phyloP scores from a whole-genome alignment of 30 jellyfish, hydroid and myxozoan species.

The Hydractinia symbiolongicarpus region DNA sequence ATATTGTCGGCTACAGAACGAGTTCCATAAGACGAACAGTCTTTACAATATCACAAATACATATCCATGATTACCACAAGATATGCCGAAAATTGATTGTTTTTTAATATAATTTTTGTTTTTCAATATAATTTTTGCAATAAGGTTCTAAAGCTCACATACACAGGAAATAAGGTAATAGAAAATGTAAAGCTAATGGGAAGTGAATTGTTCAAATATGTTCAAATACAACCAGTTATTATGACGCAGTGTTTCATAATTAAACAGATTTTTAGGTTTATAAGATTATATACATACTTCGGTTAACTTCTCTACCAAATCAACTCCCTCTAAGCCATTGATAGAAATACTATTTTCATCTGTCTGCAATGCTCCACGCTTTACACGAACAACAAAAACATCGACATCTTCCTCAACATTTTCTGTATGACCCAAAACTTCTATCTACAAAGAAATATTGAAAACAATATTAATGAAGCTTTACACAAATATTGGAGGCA shows the following conservation, averaged over 20 bases:
- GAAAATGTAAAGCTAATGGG: no score
- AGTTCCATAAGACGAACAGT: slow-evolving; percentile 2
- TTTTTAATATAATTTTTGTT: no score
- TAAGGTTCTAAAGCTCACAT: no score
- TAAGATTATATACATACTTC: not conserved
- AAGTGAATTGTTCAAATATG: no score
- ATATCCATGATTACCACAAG: no score
- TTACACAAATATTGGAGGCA: not conserved
- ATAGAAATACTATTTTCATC: slow-evolving; percentile 10
- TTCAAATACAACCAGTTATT: no score
- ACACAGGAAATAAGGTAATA: no score
- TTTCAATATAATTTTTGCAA: no score
- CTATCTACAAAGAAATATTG: slow-evolving; percentile 12
- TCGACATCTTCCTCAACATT: slow-evolving; percentile 3
- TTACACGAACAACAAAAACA: not conserved
- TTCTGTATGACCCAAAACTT: slow-evolving; percentile 5
- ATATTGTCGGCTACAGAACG: not conserved
- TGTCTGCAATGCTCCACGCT: not conserved
- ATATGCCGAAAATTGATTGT: no score
- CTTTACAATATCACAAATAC: no score
- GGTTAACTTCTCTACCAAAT: not conserved
- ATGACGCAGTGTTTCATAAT: no score
- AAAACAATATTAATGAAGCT: not conserved
- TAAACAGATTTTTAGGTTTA: no score
- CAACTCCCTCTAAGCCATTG: slow-evolving; percentile 9